A percentile compares a stretch with the other conserved stretches of the same genome.
These are phyloP conservation scores for Pseudomugil tenellus DNA, from an alignment of 2,797 vertebrate genomes.

Conservation along the genomic window DNA sequence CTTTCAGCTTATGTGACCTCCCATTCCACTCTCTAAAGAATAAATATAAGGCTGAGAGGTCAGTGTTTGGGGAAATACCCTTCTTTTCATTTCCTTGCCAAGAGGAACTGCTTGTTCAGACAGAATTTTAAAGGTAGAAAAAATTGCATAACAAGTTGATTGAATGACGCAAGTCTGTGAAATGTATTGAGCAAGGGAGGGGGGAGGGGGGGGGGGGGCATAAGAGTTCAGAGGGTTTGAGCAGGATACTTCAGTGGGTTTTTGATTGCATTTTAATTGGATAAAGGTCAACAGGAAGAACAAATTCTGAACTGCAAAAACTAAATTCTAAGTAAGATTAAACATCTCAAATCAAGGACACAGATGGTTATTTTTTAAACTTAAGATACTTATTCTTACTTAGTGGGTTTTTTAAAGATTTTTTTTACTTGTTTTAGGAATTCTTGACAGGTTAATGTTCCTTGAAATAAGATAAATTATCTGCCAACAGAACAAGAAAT, in stretches of 20 bases:
- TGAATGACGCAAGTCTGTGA: not conserved
- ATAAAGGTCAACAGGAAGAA: not conserved
- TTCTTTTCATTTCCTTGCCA: not conserved
- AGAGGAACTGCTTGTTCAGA: not conserved
- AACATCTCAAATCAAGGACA: no score
- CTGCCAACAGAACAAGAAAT: no score
- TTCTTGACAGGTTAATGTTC: no score
- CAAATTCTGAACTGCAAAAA: no score
- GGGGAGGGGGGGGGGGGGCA: not conserved
- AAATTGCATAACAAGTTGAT: not conserved
- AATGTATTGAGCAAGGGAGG: not conserved
- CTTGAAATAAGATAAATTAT: no score
- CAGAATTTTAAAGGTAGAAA: not conserved
- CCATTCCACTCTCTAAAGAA: not conserved
- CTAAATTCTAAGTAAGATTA: no score
- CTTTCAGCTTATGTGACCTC: not conserved
- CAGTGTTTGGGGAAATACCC: not conserved
- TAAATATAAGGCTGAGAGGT: not conserved
- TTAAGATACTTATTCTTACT: no score
- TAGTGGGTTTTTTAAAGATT: no score
- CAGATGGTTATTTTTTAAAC: no score
- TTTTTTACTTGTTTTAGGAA: no score
- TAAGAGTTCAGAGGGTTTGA: not conserved
- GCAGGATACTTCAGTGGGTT: not conserved
- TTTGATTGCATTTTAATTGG: not conserved